Percentiles rank a stretch among this genome's conserved stretches.
phyloP scores from a whole-genome alignment of 2,888 invertebrate genomes.

The Strigamia maritima region DNA sequence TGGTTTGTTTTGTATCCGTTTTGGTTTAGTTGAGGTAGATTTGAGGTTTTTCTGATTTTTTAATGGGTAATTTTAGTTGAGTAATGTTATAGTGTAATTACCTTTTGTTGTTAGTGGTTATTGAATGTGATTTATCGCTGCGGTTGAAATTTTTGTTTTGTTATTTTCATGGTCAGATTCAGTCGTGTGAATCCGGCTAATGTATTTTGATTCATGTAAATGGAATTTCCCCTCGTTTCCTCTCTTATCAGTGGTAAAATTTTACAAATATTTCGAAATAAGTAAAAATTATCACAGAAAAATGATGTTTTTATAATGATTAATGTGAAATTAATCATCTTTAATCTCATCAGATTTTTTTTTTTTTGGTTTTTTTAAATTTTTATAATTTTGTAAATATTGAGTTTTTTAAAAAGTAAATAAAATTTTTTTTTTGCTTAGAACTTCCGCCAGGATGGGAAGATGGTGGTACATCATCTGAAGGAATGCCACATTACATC shows the following conservation, averaged over 20 bases:
- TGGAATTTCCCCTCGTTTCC: neutral
- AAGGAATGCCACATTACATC: slow-evolving; percentile 7
- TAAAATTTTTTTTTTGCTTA: neutral
- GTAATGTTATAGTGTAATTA: too few relatives aligned
- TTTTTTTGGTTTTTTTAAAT: too few relatives aligned
- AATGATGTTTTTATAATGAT: neutral
- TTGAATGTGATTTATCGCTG: neutral
- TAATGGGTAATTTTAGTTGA: neutral
- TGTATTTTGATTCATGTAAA: neutral
- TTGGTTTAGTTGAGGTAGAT: too few relatives aligned
- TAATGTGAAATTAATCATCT: neutral
- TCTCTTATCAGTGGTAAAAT: neutral
- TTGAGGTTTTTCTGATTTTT: neutral
- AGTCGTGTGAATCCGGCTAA: neutral
- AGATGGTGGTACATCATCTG: neutral
- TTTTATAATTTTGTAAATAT: too few relatives aligned
- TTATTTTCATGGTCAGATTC: neutral
- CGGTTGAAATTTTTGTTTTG: neutral
- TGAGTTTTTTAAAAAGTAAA: neutral
- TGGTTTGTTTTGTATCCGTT: neutral
- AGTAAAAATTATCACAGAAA: neutral
- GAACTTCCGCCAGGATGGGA: neutral
- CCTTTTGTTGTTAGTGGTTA: neutral
- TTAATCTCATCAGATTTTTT: too few relatives aligned
- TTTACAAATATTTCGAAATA: neutral